Evolutionary conservation across 2,113 vertebrate genomes (phyloP).

Genomic region (Chaetodon trifascialis): DNA sequence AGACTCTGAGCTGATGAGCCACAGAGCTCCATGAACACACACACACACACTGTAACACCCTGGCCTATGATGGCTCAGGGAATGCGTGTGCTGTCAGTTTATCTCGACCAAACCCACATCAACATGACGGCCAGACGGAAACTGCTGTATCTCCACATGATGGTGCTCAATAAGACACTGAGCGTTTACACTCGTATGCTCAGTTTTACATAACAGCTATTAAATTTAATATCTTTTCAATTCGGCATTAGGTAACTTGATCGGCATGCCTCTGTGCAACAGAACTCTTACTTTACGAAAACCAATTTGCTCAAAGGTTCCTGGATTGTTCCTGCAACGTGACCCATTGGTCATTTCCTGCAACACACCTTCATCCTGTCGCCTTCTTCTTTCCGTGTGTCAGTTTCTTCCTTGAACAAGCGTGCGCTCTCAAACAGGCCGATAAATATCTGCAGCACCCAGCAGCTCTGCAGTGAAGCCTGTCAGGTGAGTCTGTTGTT

Average conservation of each 20-base stretch:
- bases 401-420: not conserved
- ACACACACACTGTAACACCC: not conserved
- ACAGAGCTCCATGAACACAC: not conserved
- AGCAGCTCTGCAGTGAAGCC: not conserved
- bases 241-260: not conserved
- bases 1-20: constrained; percentile 21
- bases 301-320: not conserved
- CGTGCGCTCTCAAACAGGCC: no score
- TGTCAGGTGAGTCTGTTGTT: constrained; percentile 5
- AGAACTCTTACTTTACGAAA: not conserved
- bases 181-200: not conserved
- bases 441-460: not conserved
- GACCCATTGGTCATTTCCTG: not conserved
- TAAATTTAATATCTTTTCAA: not conserved
- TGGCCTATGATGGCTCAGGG: not conserved
- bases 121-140: not conserved
- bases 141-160: not conserved
- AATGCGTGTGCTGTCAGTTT: not conserved
- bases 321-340: not conserved
- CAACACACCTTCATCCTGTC: not conserved
- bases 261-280: not conserved
- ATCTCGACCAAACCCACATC: not conserved
- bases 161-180: not conserved
- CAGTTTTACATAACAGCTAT: not conserved
- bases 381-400: not conserved